Evolutionary conservation across 2,113 vertebrate genomes (phyloP), one percentile per base, ranked within the genome.

Genomic region (Felis catus): DNA sequence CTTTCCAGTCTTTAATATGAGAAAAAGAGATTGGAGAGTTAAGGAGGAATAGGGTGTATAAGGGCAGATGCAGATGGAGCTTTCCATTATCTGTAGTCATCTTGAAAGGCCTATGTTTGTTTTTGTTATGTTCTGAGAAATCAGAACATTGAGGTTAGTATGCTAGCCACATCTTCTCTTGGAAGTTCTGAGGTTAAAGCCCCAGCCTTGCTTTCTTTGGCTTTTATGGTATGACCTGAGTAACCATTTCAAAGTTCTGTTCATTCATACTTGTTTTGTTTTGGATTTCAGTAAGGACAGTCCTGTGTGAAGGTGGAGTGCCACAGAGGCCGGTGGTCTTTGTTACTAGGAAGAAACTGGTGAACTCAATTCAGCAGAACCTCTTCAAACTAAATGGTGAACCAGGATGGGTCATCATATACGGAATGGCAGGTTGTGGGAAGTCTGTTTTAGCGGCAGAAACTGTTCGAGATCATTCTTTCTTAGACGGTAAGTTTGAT

Each of bases 341-440:
- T 96, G 99, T 99, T 66, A 99, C 98, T 94, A 99, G 99, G 21
- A 99, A 99, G 51, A 97, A 98, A 93, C 98, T 99, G 95, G 96
- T 99, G 76, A 99, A 99, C 92, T 97, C 95, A 66, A 98, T 99
- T 98, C 99, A 99, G 95, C 98, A 99, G 96, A 99, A 99, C 61
- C 99, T 99, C 29, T 97, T 91, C 71, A 97, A 92, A 33, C 97
- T 99, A 95, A 98, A 98, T 95, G 98, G 84, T 13, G 98, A 99
- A 6, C 96, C 99, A 0, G 99, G 99, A 9, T 99, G 99, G 99
- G 99, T 99, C 83, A 99, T 99, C 1, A 98, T 99, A 33, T 99
- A 99, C 92, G 99, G 99, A 86, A 99, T 99, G 99, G 99, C 99
- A 33, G 99, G 99, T 83, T 99, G 99, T 13, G 99, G 99, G 15